A percentile compares a stretch with the other conserved stretches of the same genome.
phyloP scores from a whole-genome alignment of 2,797 vertebrate genomes.

The Urosaurus nigricauda region DNA sequence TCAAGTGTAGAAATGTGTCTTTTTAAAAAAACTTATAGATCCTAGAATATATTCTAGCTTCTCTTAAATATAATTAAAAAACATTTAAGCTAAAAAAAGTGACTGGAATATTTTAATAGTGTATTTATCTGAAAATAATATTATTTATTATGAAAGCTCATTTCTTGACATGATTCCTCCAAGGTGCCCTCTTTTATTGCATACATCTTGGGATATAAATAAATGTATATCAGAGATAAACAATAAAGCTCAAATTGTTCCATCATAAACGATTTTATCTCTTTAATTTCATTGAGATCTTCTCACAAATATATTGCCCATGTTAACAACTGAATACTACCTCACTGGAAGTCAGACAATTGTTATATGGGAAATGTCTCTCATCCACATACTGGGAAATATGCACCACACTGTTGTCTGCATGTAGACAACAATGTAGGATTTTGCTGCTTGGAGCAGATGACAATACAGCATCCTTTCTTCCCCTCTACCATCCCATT shows the following conservation, averaged over 20 bases:
- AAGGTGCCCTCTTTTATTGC: neutral
- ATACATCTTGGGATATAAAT: neutral
- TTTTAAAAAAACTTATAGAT: slow-evolving; percentile 8
- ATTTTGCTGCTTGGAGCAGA: neutral
- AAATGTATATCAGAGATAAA: neutral
- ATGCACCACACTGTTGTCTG: neutral
- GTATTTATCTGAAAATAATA: neutral
- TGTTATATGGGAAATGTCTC: neutral
- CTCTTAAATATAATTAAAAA: neutral
- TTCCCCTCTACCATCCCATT: neutral
- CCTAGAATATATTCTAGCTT: neutral
- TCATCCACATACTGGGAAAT: neutral
- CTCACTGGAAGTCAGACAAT: neutral
- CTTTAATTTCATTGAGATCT: neutral
- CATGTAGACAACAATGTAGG: neutral
- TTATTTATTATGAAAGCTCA: neutral
- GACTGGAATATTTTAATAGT: neutral
- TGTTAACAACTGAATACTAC: neutral
- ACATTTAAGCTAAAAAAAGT: neutral
- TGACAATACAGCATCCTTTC: neutral
- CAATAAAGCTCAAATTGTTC: neutral
- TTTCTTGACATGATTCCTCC: neutral
- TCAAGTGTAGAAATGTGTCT: neutral
- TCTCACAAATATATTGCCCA: neutral
- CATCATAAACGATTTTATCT: neutral